These are phyloP conservation scores for Hafferia zeledoni DNA, from an alignment of 2,797 vertebrate species.

Conservation along the genomic window DNA sequence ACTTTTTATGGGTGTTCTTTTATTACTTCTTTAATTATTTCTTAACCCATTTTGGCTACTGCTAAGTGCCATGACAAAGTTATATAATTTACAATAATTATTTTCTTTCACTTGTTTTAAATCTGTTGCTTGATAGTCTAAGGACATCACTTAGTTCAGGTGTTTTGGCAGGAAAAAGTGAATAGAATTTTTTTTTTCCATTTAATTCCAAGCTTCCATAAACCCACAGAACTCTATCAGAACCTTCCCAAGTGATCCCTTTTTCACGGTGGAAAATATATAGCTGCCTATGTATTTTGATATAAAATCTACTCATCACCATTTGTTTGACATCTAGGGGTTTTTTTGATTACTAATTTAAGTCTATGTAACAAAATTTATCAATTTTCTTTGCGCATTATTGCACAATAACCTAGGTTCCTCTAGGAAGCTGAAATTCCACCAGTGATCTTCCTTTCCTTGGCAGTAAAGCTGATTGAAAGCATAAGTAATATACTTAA, in stretches of 20 bases:
- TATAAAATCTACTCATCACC: background rate
- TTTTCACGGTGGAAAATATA: background rate
- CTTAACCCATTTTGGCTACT: background rate
- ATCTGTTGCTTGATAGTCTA: background rate
- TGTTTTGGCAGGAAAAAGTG: background rate
- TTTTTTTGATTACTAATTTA: background rate
- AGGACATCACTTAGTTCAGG: background rate
- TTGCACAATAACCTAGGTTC: background rate
- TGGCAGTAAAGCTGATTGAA: background rate
- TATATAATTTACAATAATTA: background rate
- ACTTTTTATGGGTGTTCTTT: background rate
- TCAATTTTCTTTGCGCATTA: background rate
- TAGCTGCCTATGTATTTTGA: background rate
- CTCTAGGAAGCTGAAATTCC: background rate
- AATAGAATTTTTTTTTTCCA: background rate
- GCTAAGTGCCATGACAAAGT: background rate
- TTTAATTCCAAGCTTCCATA: background rate
- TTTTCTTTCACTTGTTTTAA: background rate
- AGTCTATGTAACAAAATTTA: background rate
- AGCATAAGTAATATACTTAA: background rate
- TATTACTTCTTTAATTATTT: background rate
- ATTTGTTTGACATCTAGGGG: background rate
- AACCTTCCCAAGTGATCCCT: background rate
- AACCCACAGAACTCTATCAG: background rate
- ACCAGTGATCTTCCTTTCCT: background rate